Percentiles rank a stretch among this genome's conserved stretches.
These are phyloP conservation scores for Corythornis leucogaster DNA, from an alignment of 2,797 vertebrate species.

Conservation along the genomic window DNA sequence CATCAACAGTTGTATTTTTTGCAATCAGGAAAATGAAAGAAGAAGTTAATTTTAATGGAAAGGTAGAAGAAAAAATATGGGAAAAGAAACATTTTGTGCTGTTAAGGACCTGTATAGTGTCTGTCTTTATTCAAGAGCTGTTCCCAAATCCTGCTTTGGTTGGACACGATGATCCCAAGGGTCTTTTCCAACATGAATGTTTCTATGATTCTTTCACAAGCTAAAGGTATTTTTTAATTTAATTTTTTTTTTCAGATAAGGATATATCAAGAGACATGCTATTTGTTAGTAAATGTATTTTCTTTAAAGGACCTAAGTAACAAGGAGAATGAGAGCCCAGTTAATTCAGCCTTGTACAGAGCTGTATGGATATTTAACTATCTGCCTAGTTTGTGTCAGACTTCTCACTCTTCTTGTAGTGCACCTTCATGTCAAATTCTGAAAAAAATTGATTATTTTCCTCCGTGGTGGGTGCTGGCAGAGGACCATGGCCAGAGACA, in stretches of 20 bases:
- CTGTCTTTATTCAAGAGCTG: not conserved
- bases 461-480: not conserved
- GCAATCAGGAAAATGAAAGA: not conserved
- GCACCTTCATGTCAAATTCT: not conserved
- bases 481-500: not conserved
- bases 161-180: too few relatives aligned
- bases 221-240: not conserved
- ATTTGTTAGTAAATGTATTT: not conserved
- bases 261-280: not conserved
- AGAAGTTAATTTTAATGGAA: not conserved
- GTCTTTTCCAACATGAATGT: too few relatives aligned
- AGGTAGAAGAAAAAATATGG: not conserved
- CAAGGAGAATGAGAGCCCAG: not conserved
- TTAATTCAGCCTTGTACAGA: not conserved
- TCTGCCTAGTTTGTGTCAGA: not conserved
- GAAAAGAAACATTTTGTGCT: not conserved
- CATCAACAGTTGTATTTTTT: not conserved
- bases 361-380: not conserved
- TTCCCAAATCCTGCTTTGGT: not conserved
- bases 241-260: not conserved
- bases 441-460: not conserved
- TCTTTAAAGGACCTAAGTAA: not conserved
- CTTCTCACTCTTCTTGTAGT: not conserved
- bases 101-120: not conserved
- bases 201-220: not conserved